Conservation (phyloP, 2,797 vertebrate species). For the Characodon lateralis region DNA sequence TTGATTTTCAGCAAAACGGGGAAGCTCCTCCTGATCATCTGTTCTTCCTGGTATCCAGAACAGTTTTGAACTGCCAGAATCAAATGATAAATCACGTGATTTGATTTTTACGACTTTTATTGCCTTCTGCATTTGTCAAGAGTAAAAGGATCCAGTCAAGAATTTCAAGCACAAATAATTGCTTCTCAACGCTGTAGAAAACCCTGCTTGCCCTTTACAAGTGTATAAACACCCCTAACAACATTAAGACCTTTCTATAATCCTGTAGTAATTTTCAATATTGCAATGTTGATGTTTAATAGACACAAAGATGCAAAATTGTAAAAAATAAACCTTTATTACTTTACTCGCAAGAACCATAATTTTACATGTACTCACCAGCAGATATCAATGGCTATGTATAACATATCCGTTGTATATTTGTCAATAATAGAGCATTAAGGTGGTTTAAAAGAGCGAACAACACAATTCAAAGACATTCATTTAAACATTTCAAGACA, state of each 20-base stretch:
- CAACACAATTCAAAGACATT: background rate
- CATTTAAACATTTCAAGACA: constrained; percentile 5
- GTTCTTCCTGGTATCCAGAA: background rate
- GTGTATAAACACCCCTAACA: background rate
- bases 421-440: constrained; percentile 2
- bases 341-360: constrained; percentile 28
- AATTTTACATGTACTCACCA: constrained; percentile 24
- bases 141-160: background rate
- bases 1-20: background rate
- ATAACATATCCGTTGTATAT: background rate
- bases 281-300: background rate
- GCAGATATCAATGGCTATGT: background rate
- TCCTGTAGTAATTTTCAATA: background rate
- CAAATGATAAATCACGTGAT: constrained; percentile 63
- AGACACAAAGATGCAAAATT: constrained; percentile 9
- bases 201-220: background rate
- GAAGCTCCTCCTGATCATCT: background rate
- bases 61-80: background rate
- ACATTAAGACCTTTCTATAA: background rate
- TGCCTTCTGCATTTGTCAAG: background rate
- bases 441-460: background rate
- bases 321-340: constrained; percentile 50
- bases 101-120: background rate
- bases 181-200: background rate
- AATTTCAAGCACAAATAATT: background rate